Conservation (phyloP, 2,888 invertebrate genomes). For the Axea sp. region DNA sequence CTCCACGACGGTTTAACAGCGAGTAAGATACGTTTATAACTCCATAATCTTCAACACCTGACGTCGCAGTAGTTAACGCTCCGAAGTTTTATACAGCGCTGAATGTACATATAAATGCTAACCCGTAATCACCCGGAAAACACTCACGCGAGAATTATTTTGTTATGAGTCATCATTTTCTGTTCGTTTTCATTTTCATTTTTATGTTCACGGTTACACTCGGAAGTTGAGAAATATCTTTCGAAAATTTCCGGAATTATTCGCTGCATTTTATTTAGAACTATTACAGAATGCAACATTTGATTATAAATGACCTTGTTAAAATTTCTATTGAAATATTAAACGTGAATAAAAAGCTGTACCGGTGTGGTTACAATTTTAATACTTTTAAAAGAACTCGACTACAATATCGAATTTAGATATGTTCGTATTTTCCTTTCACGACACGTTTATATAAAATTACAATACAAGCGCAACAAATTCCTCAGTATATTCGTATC, state of each 20-base stretch:
- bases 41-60: constrained; percentile 53
- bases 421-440: constrained; percentile 27
- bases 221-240: no score
- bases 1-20: constrained; percentile 27
- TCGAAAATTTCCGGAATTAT: no score
- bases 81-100: constrained; percentile 15
- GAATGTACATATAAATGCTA: constrained; percentile 40
- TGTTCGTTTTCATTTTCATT: constrained; percentile 26
- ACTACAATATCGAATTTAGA: constrained; percentile 30
- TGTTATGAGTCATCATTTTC: constrained; percentile 18
- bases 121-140: constrained; percentile 43
- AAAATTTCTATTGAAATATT: no score
- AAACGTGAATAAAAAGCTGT: no score
- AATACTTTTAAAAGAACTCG: constrained; percentile 11
- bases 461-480: constrained; percentile 21
- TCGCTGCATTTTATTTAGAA: no score
- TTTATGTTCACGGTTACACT: no score
- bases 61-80: constrained; percentile 39
- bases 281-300: no score
- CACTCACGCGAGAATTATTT: constrained; percentile 21
- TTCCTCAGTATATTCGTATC: constrained; percentile 24
- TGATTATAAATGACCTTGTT: no score
- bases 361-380: not conserved
- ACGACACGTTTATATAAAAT: constrained; percentile 20
- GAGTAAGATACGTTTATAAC: constrained; percentile 35